Evolutionary conservation across 1,140 invertebrate genomes (phyloP).

Genomic region (Psix sp.): DNA sequence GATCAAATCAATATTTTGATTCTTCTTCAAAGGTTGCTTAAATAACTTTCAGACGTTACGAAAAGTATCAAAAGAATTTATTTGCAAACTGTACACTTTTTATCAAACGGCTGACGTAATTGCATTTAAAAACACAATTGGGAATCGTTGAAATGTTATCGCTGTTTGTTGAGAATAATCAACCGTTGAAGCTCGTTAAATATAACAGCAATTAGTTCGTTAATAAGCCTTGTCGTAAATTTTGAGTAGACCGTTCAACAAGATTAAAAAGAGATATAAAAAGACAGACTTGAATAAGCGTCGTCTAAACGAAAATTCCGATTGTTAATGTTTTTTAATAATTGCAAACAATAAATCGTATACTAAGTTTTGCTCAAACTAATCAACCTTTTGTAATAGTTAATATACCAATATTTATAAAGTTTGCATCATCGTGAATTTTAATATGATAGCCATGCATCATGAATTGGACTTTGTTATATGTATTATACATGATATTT

Average conservation of each 20-base stretch:
- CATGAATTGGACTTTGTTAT: conserved; percentile 28
- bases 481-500: conserved; percentile 9
- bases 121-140: too few species aligned
- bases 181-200: background rate
- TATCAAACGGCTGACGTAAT: too few species aligned
- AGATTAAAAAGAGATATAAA: conserved; percentile 12
- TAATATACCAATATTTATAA: conserved; percentile 45
- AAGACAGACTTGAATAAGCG: too few species aligned
- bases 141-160: conserved; percentile 5
- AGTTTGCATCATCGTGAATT: conserved; percentile 8
- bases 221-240: conserved; percentile 11
- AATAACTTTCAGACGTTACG: too few species aligned
- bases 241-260: conserved; percentile 17
- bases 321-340: conserved; percentile 35
- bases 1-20: conserved; percentile 26
- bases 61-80: too few species aligned
- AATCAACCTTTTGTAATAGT: conserved; percentile 28
- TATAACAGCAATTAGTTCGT: conserved; percentile 19
- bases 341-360: conserved; percentile 21
- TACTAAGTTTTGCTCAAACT: conserved; percentile 31
- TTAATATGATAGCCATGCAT: conserved; percentile 18
- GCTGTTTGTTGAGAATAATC: background rate
- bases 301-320: conserved; percentile 20
- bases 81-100: too few species aligned
- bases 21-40: conserved; percentile 1